phyloP scores from a whole-genome alignment of 2,797 vertebrate species.

The Sus cebifrons region DNA sequence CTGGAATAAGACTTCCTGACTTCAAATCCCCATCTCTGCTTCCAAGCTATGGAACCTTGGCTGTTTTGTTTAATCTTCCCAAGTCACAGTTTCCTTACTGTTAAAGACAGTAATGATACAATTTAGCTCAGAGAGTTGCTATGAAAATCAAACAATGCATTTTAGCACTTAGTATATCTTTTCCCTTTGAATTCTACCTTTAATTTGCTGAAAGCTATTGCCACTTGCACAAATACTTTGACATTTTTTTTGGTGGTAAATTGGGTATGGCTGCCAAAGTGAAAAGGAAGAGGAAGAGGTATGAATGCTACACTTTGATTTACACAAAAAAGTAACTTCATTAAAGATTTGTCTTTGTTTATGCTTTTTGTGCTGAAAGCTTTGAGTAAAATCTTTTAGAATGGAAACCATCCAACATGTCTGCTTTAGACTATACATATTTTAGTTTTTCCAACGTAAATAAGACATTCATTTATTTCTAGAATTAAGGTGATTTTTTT shows the following conservation, averaged over 20 bases:
- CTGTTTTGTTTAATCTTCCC: not conserved
- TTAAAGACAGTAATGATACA: not conserved
- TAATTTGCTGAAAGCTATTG: not conserved
- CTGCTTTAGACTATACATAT: slow-evolving; percentile 53
- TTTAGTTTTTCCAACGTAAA: slow-evolving; percentile 72
- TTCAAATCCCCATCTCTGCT: not conserved
- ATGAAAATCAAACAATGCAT: not conserved
- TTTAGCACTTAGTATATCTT: not conserved
- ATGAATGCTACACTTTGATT: not conserved
- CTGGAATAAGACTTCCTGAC: not conserved
- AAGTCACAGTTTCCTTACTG: not conserved
- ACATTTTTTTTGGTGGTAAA: not conserved
- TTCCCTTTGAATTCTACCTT: slow-evolving; percentile 38
- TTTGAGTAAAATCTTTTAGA: slow-evolving; percentile 68
- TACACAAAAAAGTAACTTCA: not conserved
- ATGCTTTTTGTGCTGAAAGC: slow-evolving; percentile 55
- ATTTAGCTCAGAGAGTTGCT: slow-evolving; percentile 17
- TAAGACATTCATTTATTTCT: slow-evolving; percentile 66
- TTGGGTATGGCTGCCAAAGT: not conserved
- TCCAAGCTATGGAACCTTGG: not conserved
- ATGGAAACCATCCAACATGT: slow-evolving; percentile 42
- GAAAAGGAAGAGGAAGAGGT: slow-evolving; percentile 14
- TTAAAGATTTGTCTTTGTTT: slow-evolving; percentile 59
- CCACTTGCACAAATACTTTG: not conserved
- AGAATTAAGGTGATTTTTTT: slow-evolving; percentile 65